phyloP scores from a whole-genome alignment of 92 coral and sea anemone genomes.

The Phenganax marumi region DNA sequence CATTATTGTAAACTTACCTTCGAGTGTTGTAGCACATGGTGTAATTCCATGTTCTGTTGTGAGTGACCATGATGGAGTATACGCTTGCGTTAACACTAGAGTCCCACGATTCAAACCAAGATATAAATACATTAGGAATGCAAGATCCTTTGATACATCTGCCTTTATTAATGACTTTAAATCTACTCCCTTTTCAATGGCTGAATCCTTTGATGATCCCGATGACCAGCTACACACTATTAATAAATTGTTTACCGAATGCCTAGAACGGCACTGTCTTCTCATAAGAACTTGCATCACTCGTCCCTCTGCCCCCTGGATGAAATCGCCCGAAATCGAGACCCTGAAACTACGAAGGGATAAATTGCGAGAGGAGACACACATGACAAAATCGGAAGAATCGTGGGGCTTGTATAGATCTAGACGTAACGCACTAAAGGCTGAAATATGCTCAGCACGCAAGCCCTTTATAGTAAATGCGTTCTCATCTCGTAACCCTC shows the following conservation, averaged over 20 bases:
- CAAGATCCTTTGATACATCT: constrained; percentile 16
- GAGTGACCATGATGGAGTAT: constrained; percentile 57
- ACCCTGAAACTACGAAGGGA: not conserved
- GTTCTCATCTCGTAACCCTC: constrained; percentile 1
- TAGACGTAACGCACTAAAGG: not conserved
- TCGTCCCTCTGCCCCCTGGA: constrained; percentile 6
- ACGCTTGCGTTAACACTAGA: constrained; percentile 56
- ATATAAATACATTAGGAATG: constrained; percentile 49
- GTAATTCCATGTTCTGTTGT: constrained; percentile 45
- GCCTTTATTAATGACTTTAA: not conserved
- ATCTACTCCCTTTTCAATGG: too few species aligned
- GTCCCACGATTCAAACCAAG: constrained; percentile 57
- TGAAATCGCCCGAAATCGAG: not conserved
- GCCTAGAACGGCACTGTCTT: constrained; percentile 15
- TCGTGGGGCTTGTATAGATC: constrained; percentile 9
- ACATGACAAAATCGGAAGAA: not conserved
- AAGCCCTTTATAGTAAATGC: constrained; percentile 2
- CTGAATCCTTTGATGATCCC: too few species aligned
- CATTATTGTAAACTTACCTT: constrained; percentile 52
- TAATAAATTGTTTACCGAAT: constrained; percentile 1
- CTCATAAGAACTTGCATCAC: constrained; percentile 1
- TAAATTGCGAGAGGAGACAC: constrained; percentile 1
- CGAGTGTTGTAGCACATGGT: constrained; percentile 40
- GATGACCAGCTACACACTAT: not conserved
- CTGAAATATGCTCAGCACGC: constrained; percentile 7